phyloP scores from a whole-genome alignment of 2,113 vertebrate genomes.

The Maccullochella peelii region DNA sequence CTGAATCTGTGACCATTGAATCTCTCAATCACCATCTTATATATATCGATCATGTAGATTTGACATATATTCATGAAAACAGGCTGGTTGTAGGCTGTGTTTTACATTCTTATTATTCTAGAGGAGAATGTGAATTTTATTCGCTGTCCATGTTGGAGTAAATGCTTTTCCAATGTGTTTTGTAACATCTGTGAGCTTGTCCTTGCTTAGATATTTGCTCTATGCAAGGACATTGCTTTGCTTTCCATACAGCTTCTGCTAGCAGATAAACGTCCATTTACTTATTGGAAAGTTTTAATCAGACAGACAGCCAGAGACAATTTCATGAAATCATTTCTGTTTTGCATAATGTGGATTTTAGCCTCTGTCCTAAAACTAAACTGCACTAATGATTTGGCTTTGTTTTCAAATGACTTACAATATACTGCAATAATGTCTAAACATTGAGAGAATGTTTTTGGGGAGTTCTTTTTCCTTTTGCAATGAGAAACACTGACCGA shows the following conservation, averaged over 20 bases:
- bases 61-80: conserved; percentile 26
- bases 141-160: conserved; percentile 26
- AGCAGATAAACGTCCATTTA: conserved; percentile 54
- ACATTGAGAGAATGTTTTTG: conserved; percentile 18
- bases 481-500: conserved; percentile 13
- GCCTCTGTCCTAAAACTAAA: conserved; percentile 24
- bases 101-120: conserved; percentile 16
- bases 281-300: conserved; percentile 38
- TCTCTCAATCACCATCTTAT: conserved; percentile 32
- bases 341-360: conserved; percentile 30
- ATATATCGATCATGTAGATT: conserved; percentile 31
- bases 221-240: conserved; percentile 68
- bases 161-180: conserved; percentile 49
- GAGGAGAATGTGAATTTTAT: conserved; percentile 21
- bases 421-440: conserved; percentile 8
- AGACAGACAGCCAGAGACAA: conserved; percentile 75
- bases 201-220: conserved; percentile 54
- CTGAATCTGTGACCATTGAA: conserved; percentile 55
- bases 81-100: conserved; percentile 34
- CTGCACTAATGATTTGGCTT: conserved; percentile 41
- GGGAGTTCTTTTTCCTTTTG: conserved; percentile 3
- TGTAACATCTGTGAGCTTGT: conserved; percentile 52
- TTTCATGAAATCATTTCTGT: conserved; percentile 64
- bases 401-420: conserved; percentile 17
- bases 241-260: conserved; percentile 70